Evolutionary conservation across 1,140 invertebrate genomes (phyloP), one percentile per base, ranked within the genome.

Genomic region (Sipha flava): DNA sequence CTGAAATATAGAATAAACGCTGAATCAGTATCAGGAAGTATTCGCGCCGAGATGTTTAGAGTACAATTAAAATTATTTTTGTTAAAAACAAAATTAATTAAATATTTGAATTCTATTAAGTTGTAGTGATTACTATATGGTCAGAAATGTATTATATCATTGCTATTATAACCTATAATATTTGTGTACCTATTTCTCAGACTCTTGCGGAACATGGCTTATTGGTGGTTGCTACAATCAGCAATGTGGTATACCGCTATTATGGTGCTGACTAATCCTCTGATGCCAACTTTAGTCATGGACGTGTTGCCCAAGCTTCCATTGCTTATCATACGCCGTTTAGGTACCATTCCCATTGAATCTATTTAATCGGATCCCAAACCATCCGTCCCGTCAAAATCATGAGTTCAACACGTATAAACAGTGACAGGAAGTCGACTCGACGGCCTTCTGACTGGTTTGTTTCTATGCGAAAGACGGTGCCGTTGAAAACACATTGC

Each of bases 281-380:
- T 75, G 12, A 75, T 54, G 72, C 72, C 72, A 0, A 54, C 72
- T 1, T 5, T 75, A 23, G 16, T 75, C n/a, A 37, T 31, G 4
- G 72, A 75, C 10, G 72, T 75, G 23, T 52, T 75, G 45, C 49
- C 72, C n/a, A 75, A 75, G n/a, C 40, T 75, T 5, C 72, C 72
- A 2, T 57, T 75, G n/a, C 72, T 75, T 0, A n/a, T 75, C 31
- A 75, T 75, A 34, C 72, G 47, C 4, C 72, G 49, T 31, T 75
- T 75, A 14, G 72, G 72, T 21, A 75, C 72, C 6, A 75, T 75
- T 52, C 72, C 72, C 2, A 54, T 57, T 12, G 72, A 66, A 40
- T 66, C 64, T 3, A 66, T 66, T 23, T 66, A 26, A 66, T 21
- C 31, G 29, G n/a, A 18, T 37, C 3, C 2, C 59, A 34, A 16